These are phyloP conservation scores for Proterorhinus semilunaris DNA, from an alignment of 2,113 vertebrate species.

Conservation along the genomic window DNA sequence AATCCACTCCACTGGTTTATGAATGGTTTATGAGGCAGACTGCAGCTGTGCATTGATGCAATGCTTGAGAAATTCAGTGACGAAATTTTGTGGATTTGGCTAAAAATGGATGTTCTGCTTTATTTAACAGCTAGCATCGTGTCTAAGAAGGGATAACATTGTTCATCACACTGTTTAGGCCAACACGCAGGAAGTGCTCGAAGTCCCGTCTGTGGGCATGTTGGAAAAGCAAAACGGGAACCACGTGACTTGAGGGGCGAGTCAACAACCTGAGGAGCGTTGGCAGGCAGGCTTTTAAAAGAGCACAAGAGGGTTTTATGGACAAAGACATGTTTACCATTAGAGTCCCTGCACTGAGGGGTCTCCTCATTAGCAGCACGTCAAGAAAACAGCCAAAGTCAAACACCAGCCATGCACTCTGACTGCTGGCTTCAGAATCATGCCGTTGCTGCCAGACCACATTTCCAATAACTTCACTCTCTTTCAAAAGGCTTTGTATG, in stretches of 20 bases:
- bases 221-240: constrained; percentile 56
- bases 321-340: constrained; percentile 59
- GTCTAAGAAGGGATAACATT: constrained; percentile 26
- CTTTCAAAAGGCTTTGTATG: constrained; percentile 28
- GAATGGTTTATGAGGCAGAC: constrained; percentile 14
- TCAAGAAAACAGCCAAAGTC: constrained; percentile 36
- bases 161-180: constrained; percentile 30
- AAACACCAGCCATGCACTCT: constrained; percentile 56
- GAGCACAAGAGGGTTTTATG: constrained; percentile 51
- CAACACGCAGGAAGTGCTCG: constrained; percentile 40
- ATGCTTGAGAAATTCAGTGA: constrained; percentile 25
- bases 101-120: constrained; percentile 20
- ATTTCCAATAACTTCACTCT: constrained; percentile 59
- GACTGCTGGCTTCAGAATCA: constrained; percentile 48
- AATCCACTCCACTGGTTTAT: background rate
- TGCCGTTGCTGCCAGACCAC: constrained; percentile 57
- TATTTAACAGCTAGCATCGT: constrained; percentile 13
- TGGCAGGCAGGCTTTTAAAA: constrained; percentile 54
- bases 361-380: constrained; percentile 59
- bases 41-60: constrained; percentile 21
- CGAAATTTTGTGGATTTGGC: constrained; percentile 8
- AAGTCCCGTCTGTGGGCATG: constrained; percentile 44
- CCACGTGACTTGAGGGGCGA: constrained; percentile 54
- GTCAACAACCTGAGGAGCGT: constrained; percentile 52
- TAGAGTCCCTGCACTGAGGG: constrained; percentile 46